A percentile compares a stretch with the other conserved stretches of the same genome.
phyloP scores from a whole-genome alignment of 1,140 invertebrate species.

The Lasioglossum baleicum region DNA sequence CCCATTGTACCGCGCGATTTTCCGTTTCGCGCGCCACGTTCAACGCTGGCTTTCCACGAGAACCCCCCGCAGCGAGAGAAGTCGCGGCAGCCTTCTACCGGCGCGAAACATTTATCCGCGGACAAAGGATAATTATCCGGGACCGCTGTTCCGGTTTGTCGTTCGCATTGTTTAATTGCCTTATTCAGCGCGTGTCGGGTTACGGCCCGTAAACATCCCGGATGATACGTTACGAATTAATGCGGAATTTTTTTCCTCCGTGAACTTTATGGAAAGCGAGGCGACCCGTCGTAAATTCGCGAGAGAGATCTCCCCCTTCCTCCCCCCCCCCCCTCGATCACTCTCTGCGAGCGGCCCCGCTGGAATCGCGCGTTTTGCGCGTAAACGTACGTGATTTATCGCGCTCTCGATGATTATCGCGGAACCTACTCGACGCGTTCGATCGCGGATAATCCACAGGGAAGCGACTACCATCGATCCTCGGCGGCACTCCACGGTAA shows the following conservation, averaged over 20 bases:
- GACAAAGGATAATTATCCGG: conserved; percentile 32
- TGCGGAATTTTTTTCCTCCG: conserved; percentile 3
- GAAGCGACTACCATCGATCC: not conserved
- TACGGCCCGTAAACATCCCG: conserved; percentile 34
- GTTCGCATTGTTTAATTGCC: conserved; percentile 31
- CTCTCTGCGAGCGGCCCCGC: no score
- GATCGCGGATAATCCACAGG: conserved; percentile 11
- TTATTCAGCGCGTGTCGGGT: conserved; percentile 11
- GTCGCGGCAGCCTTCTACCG: not conserved
- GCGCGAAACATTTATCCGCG: conserved; percentile 5
- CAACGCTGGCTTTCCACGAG: not conserved
- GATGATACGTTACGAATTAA: conserved; percentile 32
- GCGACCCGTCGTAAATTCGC: conserved; percentile 12
- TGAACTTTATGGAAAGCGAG: not conserved
- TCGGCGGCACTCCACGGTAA: not conserved
- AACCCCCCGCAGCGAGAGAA: no score
- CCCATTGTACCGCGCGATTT: not conserved
- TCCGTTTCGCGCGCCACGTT: not conserved
- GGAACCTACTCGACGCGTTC: conserved; percentile 10
- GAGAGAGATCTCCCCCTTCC: no score
- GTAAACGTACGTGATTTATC: conserved; percentile 32
- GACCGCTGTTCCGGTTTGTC: conserved; percentile 5
- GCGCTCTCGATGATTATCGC: conserved; percentile 15
- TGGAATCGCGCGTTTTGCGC: conserved; percentile 14
- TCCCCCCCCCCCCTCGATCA: no score